These are phyloP conservation scores for Grantiella picta DNA, from an alignment of 2,113 vertebrate species.

Conservation along the genomic window DNA sequence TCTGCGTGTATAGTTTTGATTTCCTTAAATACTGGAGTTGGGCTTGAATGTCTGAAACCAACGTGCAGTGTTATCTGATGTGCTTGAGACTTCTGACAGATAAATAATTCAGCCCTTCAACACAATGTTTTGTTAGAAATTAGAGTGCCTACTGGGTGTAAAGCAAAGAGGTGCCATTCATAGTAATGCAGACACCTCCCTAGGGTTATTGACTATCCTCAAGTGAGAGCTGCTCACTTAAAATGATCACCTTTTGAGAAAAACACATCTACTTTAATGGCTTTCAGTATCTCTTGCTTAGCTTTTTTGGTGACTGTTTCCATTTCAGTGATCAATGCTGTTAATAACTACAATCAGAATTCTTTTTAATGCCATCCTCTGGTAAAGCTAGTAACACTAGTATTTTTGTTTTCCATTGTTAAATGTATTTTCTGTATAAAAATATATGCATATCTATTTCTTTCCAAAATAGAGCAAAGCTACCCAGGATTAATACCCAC, in stretches of 20 bases:
- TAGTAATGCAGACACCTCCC: background rate
- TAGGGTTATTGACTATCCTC: background rate
- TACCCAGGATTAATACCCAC: background rate
- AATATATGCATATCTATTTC: fast-evolving
- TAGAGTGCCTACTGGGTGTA: background rate
- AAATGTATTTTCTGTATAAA: background rate
- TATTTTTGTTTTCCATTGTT: background rate
- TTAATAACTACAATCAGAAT: background rate
- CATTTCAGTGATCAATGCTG: background rate
- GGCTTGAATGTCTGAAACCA: background rate
- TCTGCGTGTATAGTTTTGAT: background rate
- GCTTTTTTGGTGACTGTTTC: background rate
- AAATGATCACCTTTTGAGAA: background rate
- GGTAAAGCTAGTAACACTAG: background rate
- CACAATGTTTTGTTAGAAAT: background rate
- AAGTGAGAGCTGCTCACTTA: background rate
- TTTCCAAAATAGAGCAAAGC: background rate
- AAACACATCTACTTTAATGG: background rate
- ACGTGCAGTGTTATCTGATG: background rate
- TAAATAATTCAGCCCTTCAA: background rate
- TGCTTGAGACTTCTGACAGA: background rate
- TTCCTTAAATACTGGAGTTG: background rate
- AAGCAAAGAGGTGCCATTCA: background rate
- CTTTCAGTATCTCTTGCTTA: background rate
- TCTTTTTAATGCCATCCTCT: background rate